phyloP scores from a whole-genome alignment of 2,888 invertebrate species.

The Chrysodeixis includens region DNA sequence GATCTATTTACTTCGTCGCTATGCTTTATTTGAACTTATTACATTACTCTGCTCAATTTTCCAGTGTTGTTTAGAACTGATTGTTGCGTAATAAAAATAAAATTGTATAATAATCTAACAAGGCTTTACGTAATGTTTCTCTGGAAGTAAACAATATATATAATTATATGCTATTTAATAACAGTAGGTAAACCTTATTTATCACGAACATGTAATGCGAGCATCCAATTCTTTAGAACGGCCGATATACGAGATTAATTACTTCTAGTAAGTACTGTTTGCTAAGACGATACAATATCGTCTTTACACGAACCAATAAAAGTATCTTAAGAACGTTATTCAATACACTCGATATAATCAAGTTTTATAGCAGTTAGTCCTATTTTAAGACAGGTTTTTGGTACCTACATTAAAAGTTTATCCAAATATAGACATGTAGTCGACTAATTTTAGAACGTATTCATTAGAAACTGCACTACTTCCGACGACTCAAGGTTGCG shows the following conservation, averaged over 20 bases:
- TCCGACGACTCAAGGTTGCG: constrained; percentile 52
- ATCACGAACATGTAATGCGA: constrained; percentile 39
- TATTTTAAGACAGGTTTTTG: background rate
- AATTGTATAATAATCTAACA: background rate
- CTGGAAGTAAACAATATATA: background rate
- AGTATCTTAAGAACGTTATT: constrained; percentile 18
- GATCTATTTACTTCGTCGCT: background rate
- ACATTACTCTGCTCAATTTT: background rate
- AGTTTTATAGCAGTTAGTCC: constrained; percentile 1
- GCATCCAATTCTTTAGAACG: constrained; percentile 41
- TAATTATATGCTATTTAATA: constrained; percentile 24
- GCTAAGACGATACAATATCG: no score
- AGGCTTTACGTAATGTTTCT: background rate
- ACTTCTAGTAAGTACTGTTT: constrained; percentile 26
- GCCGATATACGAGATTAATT: constrained; percentile 48
- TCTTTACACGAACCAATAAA: constrained; percentile 25
- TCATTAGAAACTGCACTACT: constrained; percentile 44
- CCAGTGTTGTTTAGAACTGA: background rate
- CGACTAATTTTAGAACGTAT: constrained; percentile 22
- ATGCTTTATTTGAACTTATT: background rate
- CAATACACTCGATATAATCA: constrained; percentile 28
- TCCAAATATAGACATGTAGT: background rate
- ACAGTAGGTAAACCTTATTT: constrained; percentile 32
- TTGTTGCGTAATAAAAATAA: background rate
- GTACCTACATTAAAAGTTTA: no score